These are phyloP conservation scores for Pseudorhiza aurosa DNA, from an alignment of 30 jellyfish, hydroid and myxozoan species.

Conservation along the genomic window DNA sequence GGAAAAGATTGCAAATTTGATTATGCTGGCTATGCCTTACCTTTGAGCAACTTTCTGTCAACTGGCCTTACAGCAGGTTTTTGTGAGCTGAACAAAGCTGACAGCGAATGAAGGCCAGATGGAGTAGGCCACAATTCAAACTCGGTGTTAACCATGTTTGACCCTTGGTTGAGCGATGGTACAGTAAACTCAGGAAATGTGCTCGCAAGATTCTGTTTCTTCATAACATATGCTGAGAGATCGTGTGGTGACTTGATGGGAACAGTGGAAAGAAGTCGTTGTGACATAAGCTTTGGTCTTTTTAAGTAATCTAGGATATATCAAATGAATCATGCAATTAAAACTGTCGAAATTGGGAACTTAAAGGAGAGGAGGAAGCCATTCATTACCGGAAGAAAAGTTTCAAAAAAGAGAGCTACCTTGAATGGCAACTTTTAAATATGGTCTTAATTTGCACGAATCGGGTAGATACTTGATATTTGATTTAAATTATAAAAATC, in stretches of 20 bases:
- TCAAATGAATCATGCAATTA: neutral
- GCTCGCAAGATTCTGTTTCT: constrained; percentile 4
- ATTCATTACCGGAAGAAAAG: neutral
- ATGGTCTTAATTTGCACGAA: too few species aligned
- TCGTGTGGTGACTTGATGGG: constrained; percentile 51
- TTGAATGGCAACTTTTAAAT: too few species aligned
- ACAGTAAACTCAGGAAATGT: constrained; percentile 5
- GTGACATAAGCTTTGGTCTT: neutral
- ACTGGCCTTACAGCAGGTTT: constrained; percentile 10
- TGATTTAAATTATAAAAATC: too few species aligned
- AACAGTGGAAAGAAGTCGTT: neutral
- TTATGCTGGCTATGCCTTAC: too few species aligned
- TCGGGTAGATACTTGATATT: too few species aligned
- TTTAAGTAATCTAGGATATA: constrained; percentile 13
- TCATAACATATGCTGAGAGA: constrained; percentile 11
- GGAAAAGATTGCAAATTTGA: too few species aligned
- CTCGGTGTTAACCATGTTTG: constrained; percentile 5
- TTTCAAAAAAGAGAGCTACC: neutral
- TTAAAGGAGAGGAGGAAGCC: neutral
- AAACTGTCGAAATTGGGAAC: neutral
- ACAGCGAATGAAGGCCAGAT: constrained; percentile 34
- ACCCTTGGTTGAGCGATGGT: constrained; percentile 2
- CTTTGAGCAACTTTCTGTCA: constrained; percentile 18
- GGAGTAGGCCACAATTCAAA: constrained; percentile 77
- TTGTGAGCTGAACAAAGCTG: constrained; percentile 15